Evolutionary conservation across 2,888 invertebrate genomes (phyloP).

Genomic region (Automeris io): DNA sequence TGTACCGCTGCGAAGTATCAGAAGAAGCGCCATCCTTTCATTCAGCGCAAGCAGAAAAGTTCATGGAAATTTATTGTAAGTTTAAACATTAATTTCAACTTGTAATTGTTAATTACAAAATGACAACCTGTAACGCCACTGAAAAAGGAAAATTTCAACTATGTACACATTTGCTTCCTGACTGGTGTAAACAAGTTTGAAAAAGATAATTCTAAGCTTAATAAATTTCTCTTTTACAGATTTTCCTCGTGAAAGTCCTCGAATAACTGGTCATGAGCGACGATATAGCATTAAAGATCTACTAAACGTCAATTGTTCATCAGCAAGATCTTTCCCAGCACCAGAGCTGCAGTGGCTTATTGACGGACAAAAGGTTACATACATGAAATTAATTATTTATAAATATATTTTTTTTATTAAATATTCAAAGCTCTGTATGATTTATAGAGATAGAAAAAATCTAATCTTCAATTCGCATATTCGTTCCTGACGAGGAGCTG

Average conservation of each 20-base stretch:
- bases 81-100: slow-evolving; percentile 15
- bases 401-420: neutral
- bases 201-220: too few species aligned
- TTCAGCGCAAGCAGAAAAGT: slow-evolving; percentile 83
- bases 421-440: neutral
- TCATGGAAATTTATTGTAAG: slow-evolving; percentile 86
- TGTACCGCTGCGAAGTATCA: slow-evolving; percentile 86
- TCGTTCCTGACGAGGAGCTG: too few species aligned
- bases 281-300: slow-evolving; percentile 42
- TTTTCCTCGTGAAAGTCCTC: slow-evolving; percentile 62
- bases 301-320: slow-evolving; percentile 63
- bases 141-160: too few species aligned
- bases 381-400: slow-evolving; percentile 6
- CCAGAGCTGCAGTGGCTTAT: slow-evolving; percentile 64
- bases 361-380: slow-evolving; percentile 63
- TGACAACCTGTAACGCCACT: too few species aligned
- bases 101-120: neutral
- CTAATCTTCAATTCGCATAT: too few species aligned
- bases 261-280: slow-evolving; percentile 56
- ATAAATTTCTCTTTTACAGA: slow-evolving; percentile 38
- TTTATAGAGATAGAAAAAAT: neutral
- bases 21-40: slow-evolving; percentile 88
- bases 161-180: too few species aligned
- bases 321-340: slow-evolving; percentile 60
- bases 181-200: too few species aligned